Percentiles rank a stretch among this genome's conserved stretches.
Evolutionary conservation across 2,113 vertebrate species (phyloP).

Genomic region (Percina caprodes): DNA sequence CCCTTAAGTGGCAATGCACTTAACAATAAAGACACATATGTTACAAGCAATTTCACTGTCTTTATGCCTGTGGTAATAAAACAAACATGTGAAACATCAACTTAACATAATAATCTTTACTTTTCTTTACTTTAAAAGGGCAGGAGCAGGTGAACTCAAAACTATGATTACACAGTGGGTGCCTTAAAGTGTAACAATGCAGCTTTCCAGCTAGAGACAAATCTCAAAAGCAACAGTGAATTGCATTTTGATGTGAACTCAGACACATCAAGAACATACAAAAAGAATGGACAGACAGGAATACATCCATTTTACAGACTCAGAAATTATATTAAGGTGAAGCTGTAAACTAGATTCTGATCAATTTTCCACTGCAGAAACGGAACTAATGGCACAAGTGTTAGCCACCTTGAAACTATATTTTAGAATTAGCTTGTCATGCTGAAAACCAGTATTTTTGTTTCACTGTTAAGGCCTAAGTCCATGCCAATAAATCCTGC

Average conservation of each 20-base stretch:
- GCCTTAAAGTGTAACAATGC: slow-evolving; percentile 20
- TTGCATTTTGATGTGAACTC: slow-evolving; percentile 13
- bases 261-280: background rate
- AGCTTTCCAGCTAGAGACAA: slow-evolving; percentile 31
- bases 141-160: slow-evolving; percentile 9
- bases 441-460: background rate
- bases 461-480: no score
- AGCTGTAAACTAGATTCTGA: background rate
- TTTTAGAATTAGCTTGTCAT: background rate
- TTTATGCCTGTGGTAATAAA: background rate
- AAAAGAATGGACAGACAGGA: slow-evolving; percentile 9
- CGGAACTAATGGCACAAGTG: background rate
- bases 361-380: background rate
- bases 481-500: background rate
- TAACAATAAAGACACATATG: background rate
- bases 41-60: background rate
- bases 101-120: background rate
- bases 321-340: background rate
- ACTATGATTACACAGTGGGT: slow-evolving; percentile 9
- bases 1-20: background rate
- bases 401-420: background rate
- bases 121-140: slow-evolving; percentile 17
- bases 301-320: slow-evolving; percentile 5
- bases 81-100: background rate
- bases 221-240: slow-evolving; percentile 12